phyloP scores from a whole-genome alignment of 1,140 invertebrate species.

The Mesaphorura yosii region DNA sequence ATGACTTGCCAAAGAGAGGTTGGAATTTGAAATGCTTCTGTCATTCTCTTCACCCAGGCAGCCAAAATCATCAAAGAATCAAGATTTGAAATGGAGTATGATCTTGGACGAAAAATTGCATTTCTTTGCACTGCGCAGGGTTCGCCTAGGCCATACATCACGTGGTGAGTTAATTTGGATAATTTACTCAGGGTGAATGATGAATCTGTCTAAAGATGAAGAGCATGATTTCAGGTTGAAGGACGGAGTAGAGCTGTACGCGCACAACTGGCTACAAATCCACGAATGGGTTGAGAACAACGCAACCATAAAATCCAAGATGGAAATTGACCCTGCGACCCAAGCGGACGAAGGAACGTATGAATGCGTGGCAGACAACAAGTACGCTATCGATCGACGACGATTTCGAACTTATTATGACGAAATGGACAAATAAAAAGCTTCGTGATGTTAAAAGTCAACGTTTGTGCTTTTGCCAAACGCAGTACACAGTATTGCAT shows the following conservation, averaged over 20 bases:
- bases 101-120: constrained; percentile 46
- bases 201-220: not conserved
- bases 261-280: constrained; percentile 46
- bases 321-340: constrained; percentile 48
- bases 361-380: constrained; percentile 62
- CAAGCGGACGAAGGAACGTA: constrained; percentile 55
- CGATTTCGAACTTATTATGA: constrained; percentile 56
- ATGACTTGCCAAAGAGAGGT: no score
- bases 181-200: not conserved
- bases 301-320: constrained; percentile 44
- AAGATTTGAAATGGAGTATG: constrained; percentile 49
- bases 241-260: constrained; percentile 46
- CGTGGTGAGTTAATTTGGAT: constrained; percentile 32
- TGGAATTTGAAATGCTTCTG: no score
- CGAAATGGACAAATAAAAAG: constrained; percentile 28
- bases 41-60: constrained; percentile 40
- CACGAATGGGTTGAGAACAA: constrained; percentile 42
- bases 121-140: constrained; percentile 48
- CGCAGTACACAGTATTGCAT: no score
- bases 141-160: constrained; percentile 43
- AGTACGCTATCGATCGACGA: constrained; percentile 57
- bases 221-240: constrained; percentile 41
- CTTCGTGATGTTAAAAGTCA: no score
- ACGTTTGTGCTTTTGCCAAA: no score
- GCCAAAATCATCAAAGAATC: constrained; percentile 46